Evolutionary conservation across 2,797 vertebrate genomes (phyloP), one percentile per base, ranked within the genome.

Genomic region (Cirrhinus molitorella): DNA sequence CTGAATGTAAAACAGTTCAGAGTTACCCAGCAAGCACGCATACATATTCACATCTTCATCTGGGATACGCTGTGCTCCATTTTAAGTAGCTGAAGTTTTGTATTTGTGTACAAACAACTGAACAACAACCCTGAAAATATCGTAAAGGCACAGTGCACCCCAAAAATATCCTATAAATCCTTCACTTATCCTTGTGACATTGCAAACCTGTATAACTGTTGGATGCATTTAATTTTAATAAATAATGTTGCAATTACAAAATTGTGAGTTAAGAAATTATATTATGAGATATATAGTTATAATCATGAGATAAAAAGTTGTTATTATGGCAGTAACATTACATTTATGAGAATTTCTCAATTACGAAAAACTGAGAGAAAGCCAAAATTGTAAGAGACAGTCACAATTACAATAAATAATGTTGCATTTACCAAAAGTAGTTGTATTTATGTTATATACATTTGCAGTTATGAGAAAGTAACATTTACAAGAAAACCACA

Each of bases 1-100:
- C 68, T 51, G 68, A 28, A 72, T 72, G 68, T 23, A 23, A 43
- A 68, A 45, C 11, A 68, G 66, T 40, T 45, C 37, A 43, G 21
- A 68, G 21, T 16, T 72, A 72, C 16, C 9, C 16, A 19, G 70
- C 45, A 72, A 19, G 10, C 45, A 72, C 9, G 25, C 45, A 72
- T 72, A 31, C 45, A 72, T 31, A 70, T 70, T 70, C 23, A 70
- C 4, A 68, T 43, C 21, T 12, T 68, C 13, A 45, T 25, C 3
- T 70, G 12, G 5, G n/a, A 70, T 45, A 4, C 66, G 16, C 67
- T 40, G 19, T 45, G 67, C n/a, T 45, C 13, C 40, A 25, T 70
- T 70, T 45, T 45, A 34, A 65, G 61, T 65, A 70, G 67, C 13
- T 70, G n/a, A 45, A 70, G 3, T 16, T 25, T 47, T 23, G 47